Evolutionary conservation across 2,888 invertebrate species (phyloP), one percentile per base, ranked within the genome.

Genomic region (Bhutanitis thaidina): DNA sequence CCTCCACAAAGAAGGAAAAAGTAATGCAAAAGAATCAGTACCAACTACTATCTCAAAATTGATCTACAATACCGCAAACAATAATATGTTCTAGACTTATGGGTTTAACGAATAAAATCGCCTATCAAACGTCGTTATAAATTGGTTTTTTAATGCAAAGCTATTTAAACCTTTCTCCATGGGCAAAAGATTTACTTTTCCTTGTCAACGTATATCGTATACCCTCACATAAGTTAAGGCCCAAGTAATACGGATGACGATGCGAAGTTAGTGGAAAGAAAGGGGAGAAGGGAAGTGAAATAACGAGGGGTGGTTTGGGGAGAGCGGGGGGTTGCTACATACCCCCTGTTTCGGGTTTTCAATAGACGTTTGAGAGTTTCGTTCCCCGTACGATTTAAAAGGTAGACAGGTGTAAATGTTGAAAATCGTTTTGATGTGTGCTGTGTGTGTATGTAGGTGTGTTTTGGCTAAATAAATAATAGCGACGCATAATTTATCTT

Each of bases 241-340:
- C 71, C 82, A 84, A 88, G 88, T 86, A 88, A 88, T 88, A 88
- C 80, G 82, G 81, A 86, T 88, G 88, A 86, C 88, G 87, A 84
- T 80, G 88, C 85, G 80, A 88, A 87, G 80, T 88, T 86, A 82
- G 81, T 80, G 74, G 86, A 85, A 88, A 88, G 87, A 88, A 88
- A 85, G 81, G 87, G 87, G 86, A 78, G 82, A 74, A 67, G 74
- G 78, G 74, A 74, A 72, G 75, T 75, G 72, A 73, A 74, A 77
- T 80, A 80, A 80, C 79, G 80, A 80, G 80, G 78, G 77, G 77
- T 72, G 50, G 50, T 34, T 41, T 30, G 37, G 50, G 16, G 38
- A 2, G 43, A 32, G 27, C 20, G 53, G 64, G 62, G 57, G 59
- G 57, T 52, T 62, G 67, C 58, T 59, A 67, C 69, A 65, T 70